phyloP scores from a whole-genome alignment of 2,888 invertebrate genomes.

The Ectobius pallidus region DNA sequence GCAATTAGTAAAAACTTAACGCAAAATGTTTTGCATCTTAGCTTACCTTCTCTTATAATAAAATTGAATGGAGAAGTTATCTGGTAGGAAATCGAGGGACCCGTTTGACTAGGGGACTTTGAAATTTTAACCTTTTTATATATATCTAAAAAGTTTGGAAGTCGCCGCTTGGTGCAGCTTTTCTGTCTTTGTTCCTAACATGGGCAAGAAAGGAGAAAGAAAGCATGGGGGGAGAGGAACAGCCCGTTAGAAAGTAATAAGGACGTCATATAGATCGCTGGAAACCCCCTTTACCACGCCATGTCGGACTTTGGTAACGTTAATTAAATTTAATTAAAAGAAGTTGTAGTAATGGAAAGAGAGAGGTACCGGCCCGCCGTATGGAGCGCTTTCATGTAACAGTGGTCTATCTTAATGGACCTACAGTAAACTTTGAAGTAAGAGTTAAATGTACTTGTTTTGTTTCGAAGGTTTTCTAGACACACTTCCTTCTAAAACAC shows the following conservation, averaged over 20 bases:
- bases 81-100: neutral
- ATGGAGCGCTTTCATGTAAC: neutral
- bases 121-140: constrained; percentile 24
- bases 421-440: too few species aligned
- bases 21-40: constrained; percentile 6
- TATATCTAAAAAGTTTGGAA: constrained; percentile 20
- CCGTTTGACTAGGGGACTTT: neutral
- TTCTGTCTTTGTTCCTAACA: constrained; percentile 25
- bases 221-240: neutral
- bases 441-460: too few species aligned
- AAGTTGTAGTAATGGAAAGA: constrained; percentile 49
- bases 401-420: too few species aligned
- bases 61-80: constrained; percentile 25
- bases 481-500: too few species aligned
- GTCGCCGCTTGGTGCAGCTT: constrained; percentile 5
- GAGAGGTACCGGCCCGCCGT: constrained; percentile 23
- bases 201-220: constrained; percentile 26
- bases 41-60: constrained; percentile 22
- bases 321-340: constrained; percentile 61
- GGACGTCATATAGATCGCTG: constrained; percentile 51
- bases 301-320: constrained; percentile 58
- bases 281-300: constrained; percentile 48
- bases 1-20: constrained; percentile 8
- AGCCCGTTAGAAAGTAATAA: constrained; percentile 48
- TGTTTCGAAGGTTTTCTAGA: too few species aligned